phyloP scores from a whole-genome alignment of 1,140 invertebrate genomes.

The Rhyacophila brunnea region DNA sequence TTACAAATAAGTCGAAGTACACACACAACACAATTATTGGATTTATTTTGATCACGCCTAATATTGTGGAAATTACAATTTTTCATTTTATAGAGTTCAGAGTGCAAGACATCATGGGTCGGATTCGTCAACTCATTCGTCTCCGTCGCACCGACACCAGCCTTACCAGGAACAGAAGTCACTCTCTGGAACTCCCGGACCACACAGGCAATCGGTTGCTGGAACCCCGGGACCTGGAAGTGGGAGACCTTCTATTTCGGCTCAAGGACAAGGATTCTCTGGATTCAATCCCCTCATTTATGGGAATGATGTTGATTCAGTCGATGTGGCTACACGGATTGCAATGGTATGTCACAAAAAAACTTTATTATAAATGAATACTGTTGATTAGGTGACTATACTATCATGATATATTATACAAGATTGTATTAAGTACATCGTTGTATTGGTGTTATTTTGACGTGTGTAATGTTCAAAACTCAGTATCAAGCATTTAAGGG shows the following conservation, averaged over 20 bases:
- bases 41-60: too few relatives aligned
- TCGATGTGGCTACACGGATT: constrained; percentile 96
- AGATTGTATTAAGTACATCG: too few relatives aligned
- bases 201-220: constrained; percentile 20
- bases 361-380: too few relatives aligned
- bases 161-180: constrained; percentile 18
- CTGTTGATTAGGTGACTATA: too few relatives aligned
- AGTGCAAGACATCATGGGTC: constrained; percentile 28
- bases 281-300: constrained; percentile 86
- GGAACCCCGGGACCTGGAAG: constrained; percentile 32
- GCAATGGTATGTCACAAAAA: constrained; percentile 90
- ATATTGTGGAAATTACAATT: too few relatives aligned
- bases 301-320: constrained; percentile 95
- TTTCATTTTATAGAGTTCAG: constrained; percentile 31
- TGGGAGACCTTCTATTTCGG: constrained; percentile 42
- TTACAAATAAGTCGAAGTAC: too few relatives aligned
- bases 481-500: too few relatives aligned
- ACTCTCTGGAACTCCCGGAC: constrained; percentile 4
- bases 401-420: too few relatives aligned
- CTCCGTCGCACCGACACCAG: constrained; percentile 25
- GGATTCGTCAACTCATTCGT: constrained; percentile 24
- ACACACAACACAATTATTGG: too few relatives aligned
- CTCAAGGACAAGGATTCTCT: constrained; percentile 43
- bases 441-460: too few relatives aligned
- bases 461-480: too few relatives aligned